Base-by-base conservation (phyloP, 2,888 invertebrate species). In the Xiphydria camelus region DNA sequence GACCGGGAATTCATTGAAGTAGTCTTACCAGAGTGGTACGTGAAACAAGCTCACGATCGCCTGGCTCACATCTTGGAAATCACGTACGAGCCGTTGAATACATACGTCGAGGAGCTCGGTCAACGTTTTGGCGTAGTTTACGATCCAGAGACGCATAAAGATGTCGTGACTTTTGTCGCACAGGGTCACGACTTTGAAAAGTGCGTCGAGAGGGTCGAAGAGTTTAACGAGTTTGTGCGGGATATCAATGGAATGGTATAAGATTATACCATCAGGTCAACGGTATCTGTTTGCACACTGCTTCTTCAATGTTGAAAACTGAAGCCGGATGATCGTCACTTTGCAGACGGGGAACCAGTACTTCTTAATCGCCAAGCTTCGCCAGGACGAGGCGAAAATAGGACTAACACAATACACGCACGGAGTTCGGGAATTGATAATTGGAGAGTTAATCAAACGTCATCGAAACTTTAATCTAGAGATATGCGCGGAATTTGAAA, bases 401-500 rank as follows among this genome's bases (percentile, higher is more conserved):
- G 83, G 82, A 2, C 75, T 90, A 41, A 83, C 84, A 61, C 57
- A 61, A 3, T 81, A 83, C 49, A 81, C 85, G 2, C 75, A 80
- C 36, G 75, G 79, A 41, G 79, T 85, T 41, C 82, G 65, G 12
- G 47, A 62, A 36, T 44, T 64, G n/a, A 82, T 89, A 15, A 85
- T 87, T 18, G 75, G 68, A 1, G 82, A 85, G 51, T 79, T 89
- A 47, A 81, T 86, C 1, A 76, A 78, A 33, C 78, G 81, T 18
- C 88, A 89, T 60, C 83, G 83, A 60, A 78, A 76, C 43, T 84
- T 86, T 59, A 87, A 88, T 72, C 75, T 82, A 34, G 80, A 80
- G 18, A 88, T 90, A 51, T 88, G 88, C 64, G 75, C 77, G 1
- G 83, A 83, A 57, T 94, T 93, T 70, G 84, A 88, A 72, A 78